A percentile compares a stretch with the other conserved stretches of the same genome.
Conservation (phyloP, 2,113 vertebrate genomes). For the Callocephalon fimbriatum region DNA sequence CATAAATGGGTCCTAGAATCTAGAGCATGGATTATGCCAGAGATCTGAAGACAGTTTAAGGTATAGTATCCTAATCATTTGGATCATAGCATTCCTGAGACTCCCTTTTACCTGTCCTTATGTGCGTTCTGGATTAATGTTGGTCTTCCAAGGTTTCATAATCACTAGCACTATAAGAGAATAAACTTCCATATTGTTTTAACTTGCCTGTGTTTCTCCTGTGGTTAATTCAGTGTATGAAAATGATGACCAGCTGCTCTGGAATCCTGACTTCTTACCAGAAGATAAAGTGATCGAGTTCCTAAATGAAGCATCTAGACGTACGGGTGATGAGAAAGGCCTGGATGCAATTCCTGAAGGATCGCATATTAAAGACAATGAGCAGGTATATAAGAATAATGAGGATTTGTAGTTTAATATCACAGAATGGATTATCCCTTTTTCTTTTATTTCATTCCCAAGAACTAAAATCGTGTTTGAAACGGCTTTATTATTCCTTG, state of each 20-base stretch:
- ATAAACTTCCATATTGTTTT: not conserved
- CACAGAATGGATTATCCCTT: not conserved
- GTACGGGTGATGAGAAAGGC: conserved; percentile 91
- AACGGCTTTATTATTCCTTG: not conserved
- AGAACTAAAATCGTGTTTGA: not conserved
- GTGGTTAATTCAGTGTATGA: conserved; percentile 85
- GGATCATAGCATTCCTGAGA: not conserved
- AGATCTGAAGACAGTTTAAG: not conserved
- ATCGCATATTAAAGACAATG: conserved; percentile 95
- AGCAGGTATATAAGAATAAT: conserved; percentile 82
- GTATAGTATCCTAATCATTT: accelerated
- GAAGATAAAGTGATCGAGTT: conserved; percentile 93
- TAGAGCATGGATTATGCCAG: not conserved
- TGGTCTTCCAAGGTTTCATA: not conserved
- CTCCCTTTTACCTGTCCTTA: not conserved
- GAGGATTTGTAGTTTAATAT: not conserved
- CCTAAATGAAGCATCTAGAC: conserved; percentile 89
- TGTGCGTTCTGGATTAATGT: accelerated
- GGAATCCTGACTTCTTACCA: conserved; percentile 91
- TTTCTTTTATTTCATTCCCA: not conserved
- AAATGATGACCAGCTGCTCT: conserved; percentile 96
- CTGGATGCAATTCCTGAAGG: conserved; percentile 94
- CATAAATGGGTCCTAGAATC: not conserved
- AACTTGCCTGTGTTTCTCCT: not conserved
- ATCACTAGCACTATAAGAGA: not conserved